Evolutionary conservation across 2,113 vertebrate genomes (phyloP).

Genomic region (Sapajus apella): DNA sequence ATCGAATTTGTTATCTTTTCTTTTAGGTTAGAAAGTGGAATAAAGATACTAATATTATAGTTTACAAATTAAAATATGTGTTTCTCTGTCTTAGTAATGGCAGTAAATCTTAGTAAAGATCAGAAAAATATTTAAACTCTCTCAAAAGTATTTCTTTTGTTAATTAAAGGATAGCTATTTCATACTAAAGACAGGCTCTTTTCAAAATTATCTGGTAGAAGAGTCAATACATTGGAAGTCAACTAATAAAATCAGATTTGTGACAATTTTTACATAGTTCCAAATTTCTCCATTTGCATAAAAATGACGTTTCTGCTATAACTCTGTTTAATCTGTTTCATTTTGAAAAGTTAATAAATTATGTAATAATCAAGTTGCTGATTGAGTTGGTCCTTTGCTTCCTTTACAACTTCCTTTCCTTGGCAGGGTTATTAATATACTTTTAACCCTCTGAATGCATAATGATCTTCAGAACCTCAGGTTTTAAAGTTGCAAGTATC

Average conservation of each 20-base stretch:
- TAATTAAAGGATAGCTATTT: background rate
- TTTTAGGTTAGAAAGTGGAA: background rate
- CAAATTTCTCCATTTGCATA: background rate
- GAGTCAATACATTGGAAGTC: background rate
- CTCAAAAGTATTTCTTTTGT: background rate
- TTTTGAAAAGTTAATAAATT: slow-evolving; percentile 30
- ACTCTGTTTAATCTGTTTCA: slow-evolving; percentile 10
- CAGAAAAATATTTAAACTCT: background rate
- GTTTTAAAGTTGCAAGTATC: background rate
- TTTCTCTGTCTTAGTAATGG: slow-evolving; percentile 17
- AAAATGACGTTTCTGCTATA: background rate
- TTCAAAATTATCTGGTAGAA: slow-evolving; percentile 21
- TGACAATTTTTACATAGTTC: background rate
- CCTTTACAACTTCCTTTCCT: background rate
- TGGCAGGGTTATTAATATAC: slow-evolving; percentile 16
- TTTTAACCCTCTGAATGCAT: background rate
- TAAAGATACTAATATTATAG: background rate
- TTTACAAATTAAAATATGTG: background rate
- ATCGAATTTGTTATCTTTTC: background rate
- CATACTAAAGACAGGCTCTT: background rate
- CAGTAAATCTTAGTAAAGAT: background rate
- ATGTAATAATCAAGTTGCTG: background rate
- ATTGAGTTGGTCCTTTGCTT: background rate
- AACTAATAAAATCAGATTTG: slow-evolving; percentile 19
- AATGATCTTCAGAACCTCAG: background rate